Percentiles rank a stretch among this genome's conserved stretches.
Evolutionary conservation across 2,797 vertebrate genomes (phyloP).

Genomic region (Dermochelys coriacea): DNA sequence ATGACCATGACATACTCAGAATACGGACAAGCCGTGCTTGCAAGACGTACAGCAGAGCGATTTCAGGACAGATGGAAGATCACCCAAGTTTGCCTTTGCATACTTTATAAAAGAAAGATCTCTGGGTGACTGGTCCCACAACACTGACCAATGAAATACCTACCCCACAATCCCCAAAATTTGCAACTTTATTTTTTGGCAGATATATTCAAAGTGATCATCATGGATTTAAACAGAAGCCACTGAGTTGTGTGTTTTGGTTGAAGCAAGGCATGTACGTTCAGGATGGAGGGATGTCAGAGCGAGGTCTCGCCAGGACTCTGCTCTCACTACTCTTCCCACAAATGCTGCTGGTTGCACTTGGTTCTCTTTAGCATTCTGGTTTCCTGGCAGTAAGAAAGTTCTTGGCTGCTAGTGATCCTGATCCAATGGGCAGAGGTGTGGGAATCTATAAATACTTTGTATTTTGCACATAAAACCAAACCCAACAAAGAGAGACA

Average conservation of each 20-base stretch:
- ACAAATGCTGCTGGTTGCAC: neutral
- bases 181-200: conserved; percentile 60
- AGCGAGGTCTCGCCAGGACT: neutral
- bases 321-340: conserved; percentile 4
- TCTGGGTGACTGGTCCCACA: neutral
- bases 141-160: neutral
- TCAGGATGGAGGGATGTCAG: neutral
- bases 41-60: neutral
- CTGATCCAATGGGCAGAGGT: conserved; percentile 41
- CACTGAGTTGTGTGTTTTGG: conserved; percentile 11
- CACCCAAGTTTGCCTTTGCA: neutral
- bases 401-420: conserved; percentile 33
- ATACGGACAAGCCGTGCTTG: neutral
- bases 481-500: neutral
- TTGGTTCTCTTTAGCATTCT: neutral
- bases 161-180: neutral
- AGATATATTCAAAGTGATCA: conserved; percentile 35
- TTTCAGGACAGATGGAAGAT: neutral
- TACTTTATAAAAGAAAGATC: neutral
- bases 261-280: neutral
- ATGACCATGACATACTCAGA: neutral
- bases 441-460: conserved; percentile 48
- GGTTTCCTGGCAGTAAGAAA: neutral
- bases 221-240: conserved; percentile 55
- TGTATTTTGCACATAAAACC: conserved; percentile 37